Base-by-base conservation (phyloP, 1,140 invertebrate species). In the Triops longicaudatus region DNA sequence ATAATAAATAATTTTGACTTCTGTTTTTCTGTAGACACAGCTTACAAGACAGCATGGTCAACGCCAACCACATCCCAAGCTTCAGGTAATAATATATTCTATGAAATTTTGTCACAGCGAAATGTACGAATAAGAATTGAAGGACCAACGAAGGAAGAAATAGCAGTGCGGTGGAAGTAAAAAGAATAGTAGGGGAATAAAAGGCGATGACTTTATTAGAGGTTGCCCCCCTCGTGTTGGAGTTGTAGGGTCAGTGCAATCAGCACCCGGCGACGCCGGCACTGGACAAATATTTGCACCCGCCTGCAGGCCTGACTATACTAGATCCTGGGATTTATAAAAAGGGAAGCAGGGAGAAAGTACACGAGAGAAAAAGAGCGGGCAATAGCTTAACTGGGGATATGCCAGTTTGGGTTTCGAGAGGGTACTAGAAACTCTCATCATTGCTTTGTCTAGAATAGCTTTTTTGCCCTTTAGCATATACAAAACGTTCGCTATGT, bases 11-110 rank as follows among this genome's bases (percentile, higher is more conserved):
- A 63, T 14, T 63, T 22, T 73, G 14, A 42, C 7, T 76, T 31
- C 17, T 72, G 7, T 78, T 5, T 22, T 1, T 63, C 27, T 17
- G 10, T n/a, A 78, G 78, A 78, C 22, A 28, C 74, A 10, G 50
- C 75, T 44, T 78, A 78, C 78, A 78, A 78, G 72, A 76, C 78
- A 31, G 78, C 78, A 74, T 78, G 78, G 78, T 63, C 78, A 22
- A 75, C 78, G 10, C 78, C 78, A 11, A 77, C 78, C 63, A 75
- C 78, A 43, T 76, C 78, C 27, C 75, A 77, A 76, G 44, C 74
- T 22, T 78, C 78, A 41, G 78, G 78, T 78, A 78, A 77, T 63
- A 73, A 22, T 12, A 6, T 10, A 75, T 26, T 17, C 43, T 77
- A 14, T 22, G 22, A 7, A 63, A n/a, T 63, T 63, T 17, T 63